A percentile compares a stretch with the other conserved stretches of the same genome.
phyloP scores from a whole-genome alignment of 2,888 invertebrate species.

The Limnephilus marmoratus region DNA sequence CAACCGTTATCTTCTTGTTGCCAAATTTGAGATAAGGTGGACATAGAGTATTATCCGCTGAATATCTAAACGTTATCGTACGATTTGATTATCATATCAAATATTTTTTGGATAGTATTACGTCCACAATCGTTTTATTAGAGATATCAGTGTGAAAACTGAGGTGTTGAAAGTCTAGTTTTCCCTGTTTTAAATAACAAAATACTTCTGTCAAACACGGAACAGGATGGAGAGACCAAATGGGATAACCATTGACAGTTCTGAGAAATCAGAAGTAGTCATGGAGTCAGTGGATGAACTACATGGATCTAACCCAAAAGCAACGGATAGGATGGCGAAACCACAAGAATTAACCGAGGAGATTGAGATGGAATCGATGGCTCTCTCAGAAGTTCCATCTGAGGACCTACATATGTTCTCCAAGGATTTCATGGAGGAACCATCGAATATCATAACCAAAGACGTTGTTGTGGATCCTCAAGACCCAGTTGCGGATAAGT shows the following conservation, averaged over 20 bases:
- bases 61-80: neutral
- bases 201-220: neutral
- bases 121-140: neutral
- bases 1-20: neutral
- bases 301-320: neutral
- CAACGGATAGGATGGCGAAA: neutral
- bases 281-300: neutral
- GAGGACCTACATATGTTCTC: neutral
- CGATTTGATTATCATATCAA: neutral
- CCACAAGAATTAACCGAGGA: neutral
- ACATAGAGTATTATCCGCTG: neutral
- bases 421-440: neutral
- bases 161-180: neutral
- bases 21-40: neutral
- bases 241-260: neutral
- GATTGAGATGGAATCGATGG: neutral
- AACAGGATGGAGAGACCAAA: neutral
- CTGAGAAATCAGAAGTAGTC: neutral
- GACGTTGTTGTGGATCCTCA: neutral
- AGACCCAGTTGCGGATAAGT: neutral
- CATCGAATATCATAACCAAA: neutral
- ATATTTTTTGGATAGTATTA: neutral
- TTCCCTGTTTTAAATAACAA: neutral
- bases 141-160: neutral
- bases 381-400: neutral